Base-by-base conservation (phyloP, 2,797 vertebrate genomes). In the Orestias chungarensis region DNA sequence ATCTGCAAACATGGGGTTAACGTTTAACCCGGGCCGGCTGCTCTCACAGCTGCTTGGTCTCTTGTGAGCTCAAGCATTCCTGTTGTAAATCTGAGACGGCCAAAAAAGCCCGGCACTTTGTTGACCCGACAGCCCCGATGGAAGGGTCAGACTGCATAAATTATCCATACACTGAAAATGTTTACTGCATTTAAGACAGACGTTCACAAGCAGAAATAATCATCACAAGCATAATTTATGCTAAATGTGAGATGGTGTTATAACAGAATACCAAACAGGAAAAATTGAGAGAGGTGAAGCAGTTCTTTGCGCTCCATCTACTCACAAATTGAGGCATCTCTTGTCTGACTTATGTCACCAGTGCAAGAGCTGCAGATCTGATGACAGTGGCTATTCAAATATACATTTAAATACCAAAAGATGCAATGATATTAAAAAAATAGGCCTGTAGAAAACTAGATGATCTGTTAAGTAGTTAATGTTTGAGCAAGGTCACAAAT, bases 31-130 rank as follows among this genome's bases (percentile, higher is more conserved):
- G 31, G 69, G 11, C n/a, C 12, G 50, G 49, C 70, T 67, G 29
- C 23, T 31, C 27, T 44, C 23, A 23, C 27, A 9, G 54, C 49
- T 43, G 10, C 50, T 35, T 15, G 75, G 49, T 31, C 59, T 35
- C 47, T 27, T 73, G 44, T 31, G 31, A 77, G 68, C 59, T 49
- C 14, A 70, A 78, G 68, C 50, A 29, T 66, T 80, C 59, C 33
- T 11, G 29, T 0, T 0, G 42, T 85, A 54, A 81, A 84, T 81
- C 76, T 68, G 74, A 84, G 79, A 80, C 44, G 82, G 57, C 64
- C 54, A 65, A 75, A 76, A 71, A 70, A 76, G 84, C 83, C 78
- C 3, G 75, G 86, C 79, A 80, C 80, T 75, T n/a, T 61, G 71
- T 71, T 27, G 27, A 9, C 23, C 17, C 23, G 1, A 33, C 69